Conservation (phyloP, 2,888 invertebrate genomes). For the Scaptomyza flava region DNA sequence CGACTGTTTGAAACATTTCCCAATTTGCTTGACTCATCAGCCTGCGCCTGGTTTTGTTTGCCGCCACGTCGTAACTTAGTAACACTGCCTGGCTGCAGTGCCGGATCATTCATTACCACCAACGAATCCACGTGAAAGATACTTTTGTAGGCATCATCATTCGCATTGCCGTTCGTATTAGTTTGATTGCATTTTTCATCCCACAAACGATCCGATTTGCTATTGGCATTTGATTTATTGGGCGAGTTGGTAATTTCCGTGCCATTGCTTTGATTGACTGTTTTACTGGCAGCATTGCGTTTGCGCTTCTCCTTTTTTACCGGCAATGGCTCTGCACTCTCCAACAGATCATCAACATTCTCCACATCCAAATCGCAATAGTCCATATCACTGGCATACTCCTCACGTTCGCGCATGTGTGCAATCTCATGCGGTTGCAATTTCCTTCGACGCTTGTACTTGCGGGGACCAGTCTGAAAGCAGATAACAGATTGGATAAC, state of each 20-base stretch:
- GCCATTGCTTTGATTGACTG: conserved; percentile 31
- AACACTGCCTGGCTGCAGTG: conserved; percentile 58
- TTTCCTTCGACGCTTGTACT: conserved; percentile 92
- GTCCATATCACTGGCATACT: conserved; percentile 82
- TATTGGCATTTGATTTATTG: conserved; percentile 44
- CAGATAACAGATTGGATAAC: background rate
- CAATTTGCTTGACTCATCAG: conserved; percentile 10
- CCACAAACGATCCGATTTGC: conserved; percentile 76
- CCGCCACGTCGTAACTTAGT: conserved; percentile 41
- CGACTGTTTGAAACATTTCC: conserved; percentile 47
- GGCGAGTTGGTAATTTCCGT: conserved; percentile 21
- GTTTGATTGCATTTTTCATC: conserved; percentile 79
- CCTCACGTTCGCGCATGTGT: conserved; percentile 78
- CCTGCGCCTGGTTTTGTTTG: conserved; percentile 22
- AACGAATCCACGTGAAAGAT: conserved; percentile 85
- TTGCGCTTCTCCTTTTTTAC: conserved; percentile 58
- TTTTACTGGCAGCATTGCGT: conserved; percentile 31
- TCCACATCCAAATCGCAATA: conserved; percentile 83
- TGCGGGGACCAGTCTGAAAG: conserved; percentile 88
- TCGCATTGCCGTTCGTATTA: conserved; percentile 23
- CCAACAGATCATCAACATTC: conserved; percentile 84
- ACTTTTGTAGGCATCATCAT: conserved; percentile 84
- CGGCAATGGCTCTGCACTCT: conserved; percentile 58
- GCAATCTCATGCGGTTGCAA: conserved; percentile 88
- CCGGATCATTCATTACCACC: conserved; percentile 76